Evolutionary conservation across 1,140 invertebrate species (phyloP).

Genomic region (Steinernema khuongi): DNA sequence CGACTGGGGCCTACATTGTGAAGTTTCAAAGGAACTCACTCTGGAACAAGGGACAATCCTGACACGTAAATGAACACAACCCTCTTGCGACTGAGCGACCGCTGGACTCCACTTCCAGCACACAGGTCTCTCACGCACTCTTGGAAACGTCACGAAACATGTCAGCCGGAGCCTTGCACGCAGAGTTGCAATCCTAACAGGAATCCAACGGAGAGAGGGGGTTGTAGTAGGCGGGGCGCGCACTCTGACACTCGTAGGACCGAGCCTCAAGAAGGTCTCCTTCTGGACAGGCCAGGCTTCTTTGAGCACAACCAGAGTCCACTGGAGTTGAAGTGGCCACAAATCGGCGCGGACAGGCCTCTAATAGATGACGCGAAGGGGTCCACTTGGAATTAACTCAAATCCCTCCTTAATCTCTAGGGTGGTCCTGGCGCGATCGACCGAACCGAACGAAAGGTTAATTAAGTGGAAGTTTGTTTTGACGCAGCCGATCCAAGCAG

Average conservation of each 20-base stretch:
- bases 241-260: background rate
- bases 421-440: background rate
- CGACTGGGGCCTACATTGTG: no score
- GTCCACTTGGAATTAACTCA: background rate
- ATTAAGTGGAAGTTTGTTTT: conserved; percentile 13
- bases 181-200: background rate
- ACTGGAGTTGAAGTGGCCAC: background rate
- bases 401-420: conserved; percentile 6
- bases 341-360: conserved; percentile 1
- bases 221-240: no score
- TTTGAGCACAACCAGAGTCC: background rate
- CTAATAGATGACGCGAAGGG: background rate
- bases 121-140: no score
- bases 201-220: background rate
- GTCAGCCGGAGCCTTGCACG: background rate
- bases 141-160: no score
- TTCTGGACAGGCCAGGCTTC: background rate
- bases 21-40: no score
- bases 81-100: no score
- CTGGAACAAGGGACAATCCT: no score
- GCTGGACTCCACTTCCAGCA: no score
- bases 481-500: background rate
- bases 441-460: background rate
- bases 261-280: background rate
- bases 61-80: no score